Conservation (phyloP, 2,113 vertebrate genomes). For the Dasypus novemcinctus region DNA sequence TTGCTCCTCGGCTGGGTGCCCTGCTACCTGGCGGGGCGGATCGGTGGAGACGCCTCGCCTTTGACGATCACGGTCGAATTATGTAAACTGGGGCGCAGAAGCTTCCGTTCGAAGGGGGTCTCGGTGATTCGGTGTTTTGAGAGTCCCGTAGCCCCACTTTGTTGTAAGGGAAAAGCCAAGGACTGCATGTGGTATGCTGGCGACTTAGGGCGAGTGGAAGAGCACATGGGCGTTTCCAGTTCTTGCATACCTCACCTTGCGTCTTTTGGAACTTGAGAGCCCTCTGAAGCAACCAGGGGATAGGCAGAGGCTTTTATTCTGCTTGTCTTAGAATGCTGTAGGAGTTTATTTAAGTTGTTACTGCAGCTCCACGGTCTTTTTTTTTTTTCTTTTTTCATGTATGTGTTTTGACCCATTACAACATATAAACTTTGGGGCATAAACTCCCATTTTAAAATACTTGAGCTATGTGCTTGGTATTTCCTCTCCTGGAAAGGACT, state of each 20-base stretch:
- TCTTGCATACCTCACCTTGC: not conserved
- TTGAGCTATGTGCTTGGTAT: not conserved
- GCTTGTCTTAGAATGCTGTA: not conserved
- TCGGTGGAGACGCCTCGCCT: not conserved
- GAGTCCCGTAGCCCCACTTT: not conserved
- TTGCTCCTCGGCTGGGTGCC: rapidly evolving
- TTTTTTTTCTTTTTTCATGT: too few species aligned
- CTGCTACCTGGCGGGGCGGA: rapidly evolving
- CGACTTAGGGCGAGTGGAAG: not conserved
- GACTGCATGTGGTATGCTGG: not conserved
- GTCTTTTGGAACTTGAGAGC: not conserved
- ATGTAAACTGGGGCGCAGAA: not conserved
- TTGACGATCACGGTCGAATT: not conserved
- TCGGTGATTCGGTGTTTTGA: not conserved
- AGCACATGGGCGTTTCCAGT: not conserved
- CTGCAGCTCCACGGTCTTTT: too few species aligned
- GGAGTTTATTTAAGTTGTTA: not conserved
- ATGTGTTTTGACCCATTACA: not conserved
- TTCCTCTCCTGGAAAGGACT: not conserved
- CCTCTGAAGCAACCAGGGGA: not conserved
- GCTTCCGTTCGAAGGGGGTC: not conserved
- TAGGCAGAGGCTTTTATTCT: not conserved
- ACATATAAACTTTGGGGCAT: not conserved
- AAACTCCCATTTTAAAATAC: not conserved
- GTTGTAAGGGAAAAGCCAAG: not conserved